Conservation (phyloP, 2,113 vertebrate genomes). For the Coreoperca whiteheadi region DNA sequence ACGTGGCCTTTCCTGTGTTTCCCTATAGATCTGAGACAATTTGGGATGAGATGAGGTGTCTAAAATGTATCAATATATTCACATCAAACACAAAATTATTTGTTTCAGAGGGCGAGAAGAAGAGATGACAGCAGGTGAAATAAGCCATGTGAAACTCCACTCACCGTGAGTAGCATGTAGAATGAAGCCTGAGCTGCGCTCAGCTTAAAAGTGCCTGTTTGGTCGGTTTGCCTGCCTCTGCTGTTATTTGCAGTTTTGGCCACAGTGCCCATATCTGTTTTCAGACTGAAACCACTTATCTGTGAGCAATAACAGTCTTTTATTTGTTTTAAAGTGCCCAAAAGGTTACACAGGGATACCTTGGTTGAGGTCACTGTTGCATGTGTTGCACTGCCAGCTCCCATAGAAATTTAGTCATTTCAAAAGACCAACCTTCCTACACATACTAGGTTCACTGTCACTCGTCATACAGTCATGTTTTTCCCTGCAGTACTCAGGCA, state of each 20-base stretch:
- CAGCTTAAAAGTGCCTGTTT: constrained; percentile 50
- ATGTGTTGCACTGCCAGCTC: constrained; percentile 5
- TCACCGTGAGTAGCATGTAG: constrained; percentile 37
- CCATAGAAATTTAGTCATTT: not conserved
- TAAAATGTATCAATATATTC: constrained; percentile 20
- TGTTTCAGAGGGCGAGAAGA: constrained; percentile 4
- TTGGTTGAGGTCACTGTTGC: constrained; percentile 19
- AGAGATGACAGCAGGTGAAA: constrained; percentile 32
- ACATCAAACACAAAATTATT: not conserved
- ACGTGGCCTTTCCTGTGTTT: too few species aligned
- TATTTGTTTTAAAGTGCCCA: constrained; percentile 30
- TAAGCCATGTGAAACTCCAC: constrained; percentile 46
- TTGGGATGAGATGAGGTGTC: constrained; percentile 2
- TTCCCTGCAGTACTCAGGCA: not conserved
- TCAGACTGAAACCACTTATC: constrained; percentile 59
- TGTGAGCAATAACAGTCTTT: constrained; percentile 39
- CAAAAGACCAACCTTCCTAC: not conserved
- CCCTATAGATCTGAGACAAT: not conserved
- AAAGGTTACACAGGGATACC: constrained; percentile 35
- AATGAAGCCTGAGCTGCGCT: constrained; percentile 25
- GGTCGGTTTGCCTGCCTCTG: constrained; percentile 39
- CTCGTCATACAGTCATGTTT: not conserved
- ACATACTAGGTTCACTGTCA: constrained; percentile 12
- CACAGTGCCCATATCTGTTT: constrained; percentile 36
- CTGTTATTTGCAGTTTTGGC: constrained; percentile 57